Evolutionary conservation across 2,797 vertebrate genomes (phyloP).

Genomic region (Channallabes apus): DNA sequence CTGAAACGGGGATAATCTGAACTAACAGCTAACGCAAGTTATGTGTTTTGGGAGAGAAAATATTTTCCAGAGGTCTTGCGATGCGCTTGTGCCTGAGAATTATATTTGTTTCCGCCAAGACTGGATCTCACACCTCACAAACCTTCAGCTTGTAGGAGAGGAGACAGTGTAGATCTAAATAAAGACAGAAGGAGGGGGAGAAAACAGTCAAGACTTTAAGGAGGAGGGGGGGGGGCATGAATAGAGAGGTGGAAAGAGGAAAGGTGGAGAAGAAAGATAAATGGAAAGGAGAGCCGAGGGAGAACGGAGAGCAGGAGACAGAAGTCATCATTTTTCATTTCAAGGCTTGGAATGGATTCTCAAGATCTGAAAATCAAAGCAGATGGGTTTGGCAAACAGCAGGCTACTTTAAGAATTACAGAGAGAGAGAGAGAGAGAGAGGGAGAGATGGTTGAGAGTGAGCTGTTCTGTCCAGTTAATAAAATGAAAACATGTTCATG

Average conservation of each 20-base stretch:
- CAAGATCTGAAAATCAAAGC: conserved; percentile 62
- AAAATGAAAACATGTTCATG: conserved; percentile 5
- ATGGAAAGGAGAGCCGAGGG: conserved; percentile 57
- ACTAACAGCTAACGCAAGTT: conserved; percentile 2
- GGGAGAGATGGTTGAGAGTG: background rate
- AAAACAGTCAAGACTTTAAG: conserved; percentile 4
- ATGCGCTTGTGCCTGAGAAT: conserved; percentile 1
- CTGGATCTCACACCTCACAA: conserved; percentile 63
- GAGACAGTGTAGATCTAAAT: conserved; percentile 3
- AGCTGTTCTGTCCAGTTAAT: conserved; percentile 26
- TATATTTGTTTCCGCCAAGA: conserved; percentile 37
- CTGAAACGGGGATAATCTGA: background rate
- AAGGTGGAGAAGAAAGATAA: conserved; percentile 46
- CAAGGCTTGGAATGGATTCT: conserved; percentile 60
- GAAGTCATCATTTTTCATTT: conserved; percentile 70
- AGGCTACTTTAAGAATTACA: conserved; percentile 27
- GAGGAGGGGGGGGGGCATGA: background rate
- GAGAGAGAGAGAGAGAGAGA: background rate
- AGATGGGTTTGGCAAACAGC: conserved; percentile 64
- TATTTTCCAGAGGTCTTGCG: conserved; percentile 6
- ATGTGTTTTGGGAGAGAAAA: conserved; percentile 9
- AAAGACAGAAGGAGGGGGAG: background rate
- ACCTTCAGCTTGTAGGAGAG: conserved; percentile 50
- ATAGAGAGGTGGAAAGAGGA: conserved; percentile 4
- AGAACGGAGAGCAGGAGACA: conserved; percentile 65